These are phyloP conservation scores for Oxyscelio sp. DNA, from an alignment of 2,888 invertebrate genomes.

Conservation along the genomic window DNA sequence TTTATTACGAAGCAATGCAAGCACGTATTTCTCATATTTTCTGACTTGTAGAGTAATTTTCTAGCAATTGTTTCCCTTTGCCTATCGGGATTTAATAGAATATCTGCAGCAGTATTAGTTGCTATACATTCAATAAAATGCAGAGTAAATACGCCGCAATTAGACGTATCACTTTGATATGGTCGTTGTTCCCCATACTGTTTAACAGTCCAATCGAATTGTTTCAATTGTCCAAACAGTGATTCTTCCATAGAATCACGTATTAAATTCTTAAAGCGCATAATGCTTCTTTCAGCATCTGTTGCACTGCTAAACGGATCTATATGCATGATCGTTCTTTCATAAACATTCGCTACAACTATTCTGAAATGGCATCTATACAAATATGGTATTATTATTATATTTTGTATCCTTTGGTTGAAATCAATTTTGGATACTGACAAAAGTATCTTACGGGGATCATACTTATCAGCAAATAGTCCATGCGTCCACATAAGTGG, in stretches of 20 bases:
- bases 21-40: slow-evolving; percentile 19
- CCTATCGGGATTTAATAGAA: not conserved
- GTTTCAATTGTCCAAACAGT: slow-evolving; percentile 12
- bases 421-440: not conserved
- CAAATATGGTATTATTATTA: slow-evolving; percentile 39
- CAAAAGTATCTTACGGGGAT: not conserved
- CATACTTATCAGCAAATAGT: not conserved
- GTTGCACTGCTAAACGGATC: slow-evolving; percentile 4
- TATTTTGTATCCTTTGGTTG: not conserved
- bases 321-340: slow-evolving; percentile 16
- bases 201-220: not conserved
- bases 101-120: not conserved
- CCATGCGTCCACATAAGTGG: not conserved
- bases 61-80: not conserved
- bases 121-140: not conserved
- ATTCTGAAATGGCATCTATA: slow-evolving; percentile 11
- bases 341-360: slow-evolving; percentile 3
- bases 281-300: not conserved
- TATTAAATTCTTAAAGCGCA: not conserved
- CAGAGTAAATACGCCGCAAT: not conserved
- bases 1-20: not conserved
- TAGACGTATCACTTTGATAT: not conserved
- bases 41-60: not conserved
- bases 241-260: not conserved
- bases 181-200: not conserved